Conservation (phyloP, 2,113 vertebrate genomes). For the Myrmecobius fasciatus region DNA sequence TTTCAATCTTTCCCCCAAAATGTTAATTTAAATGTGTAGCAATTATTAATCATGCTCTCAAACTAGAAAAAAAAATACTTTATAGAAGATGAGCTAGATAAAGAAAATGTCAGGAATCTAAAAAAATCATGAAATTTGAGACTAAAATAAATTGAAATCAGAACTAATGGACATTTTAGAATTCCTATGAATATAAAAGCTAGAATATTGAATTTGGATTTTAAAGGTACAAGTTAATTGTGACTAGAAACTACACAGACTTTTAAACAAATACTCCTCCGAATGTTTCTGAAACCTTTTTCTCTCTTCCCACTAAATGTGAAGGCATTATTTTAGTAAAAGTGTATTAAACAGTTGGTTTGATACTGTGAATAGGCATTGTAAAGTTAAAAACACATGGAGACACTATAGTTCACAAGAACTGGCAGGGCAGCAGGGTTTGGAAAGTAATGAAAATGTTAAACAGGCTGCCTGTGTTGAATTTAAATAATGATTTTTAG, state of each 20-base stretch:
- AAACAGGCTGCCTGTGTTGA: not conserved
- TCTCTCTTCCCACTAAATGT: not conserved
- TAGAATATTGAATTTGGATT: not conserved
- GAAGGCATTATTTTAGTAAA: not conserved
- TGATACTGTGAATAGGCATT: not conserved
- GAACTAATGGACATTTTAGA: not conserved
- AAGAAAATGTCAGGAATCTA: too few relatives aligned
- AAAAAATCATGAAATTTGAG: too few relatives aligned
- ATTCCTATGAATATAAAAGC: not conserved
- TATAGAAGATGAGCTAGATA: too few relatives aligned
- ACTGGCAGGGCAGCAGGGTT: not conserved
- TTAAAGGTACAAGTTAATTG: not conserved
- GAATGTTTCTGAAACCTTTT: not conserved
- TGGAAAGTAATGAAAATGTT: not conserved
- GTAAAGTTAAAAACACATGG: not conserved
- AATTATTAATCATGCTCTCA: too few relatives aligned
- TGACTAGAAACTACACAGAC: not conserved
- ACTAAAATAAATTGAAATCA: too few relatives aligned
- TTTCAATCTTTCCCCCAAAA: too few relatives aligned
- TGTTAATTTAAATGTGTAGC: too few relatives aligned
- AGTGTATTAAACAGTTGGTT: not conserved
- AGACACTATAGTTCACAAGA: not conserved
- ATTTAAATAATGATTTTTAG: not conserved
- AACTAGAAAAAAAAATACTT: too few relatives aligned
- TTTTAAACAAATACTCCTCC: not conserved